phyloP scores from a whole-genome alignment of 2,888 invertebrate genomes.

The Tineola bisselliella region DNA sequence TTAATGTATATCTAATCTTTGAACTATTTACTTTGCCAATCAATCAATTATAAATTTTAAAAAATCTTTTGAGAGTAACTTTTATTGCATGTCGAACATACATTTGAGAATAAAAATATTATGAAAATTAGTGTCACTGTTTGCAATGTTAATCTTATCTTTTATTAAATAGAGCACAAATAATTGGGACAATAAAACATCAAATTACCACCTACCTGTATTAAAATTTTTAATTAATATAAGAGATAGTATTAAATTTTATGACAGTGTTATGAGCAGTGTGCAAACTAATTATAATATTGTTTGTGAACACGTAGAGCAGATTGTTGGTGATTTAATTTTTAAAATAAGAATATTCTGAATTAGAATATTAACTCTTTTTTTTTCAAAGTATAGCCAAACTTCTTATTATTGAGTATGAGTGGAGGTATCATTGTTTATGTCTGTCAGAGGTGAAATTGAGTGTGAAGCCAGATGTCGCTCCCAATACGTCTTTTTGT shows the following conservation, averaged over 20 bases:
- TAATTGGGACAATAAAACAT: neutral
- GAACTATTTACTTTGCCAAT: neutral
- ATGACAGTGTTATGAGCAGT: neutral
- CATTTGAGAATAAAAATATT: neutral
- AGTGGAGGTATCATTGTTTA: constrained; percentile 58
- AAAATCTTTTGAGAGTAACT: neutral
- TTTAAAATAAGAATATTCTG: neutral
- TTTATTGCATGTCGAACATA: neutral
- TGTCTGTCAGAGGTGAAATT: constrained; percentile 68
- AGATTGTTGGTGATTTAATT: neutral
- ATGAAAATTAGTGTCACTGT: neutral
- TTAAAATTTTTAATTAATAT: constrained; percentile 3
- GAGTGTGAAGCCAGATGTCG: constrained; percentile 66
- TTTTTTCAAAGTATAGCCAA: neutral
- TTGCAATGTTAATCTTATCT: neutral
- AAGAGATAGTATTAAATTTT: neutral
- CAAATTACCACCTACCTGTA: constrained; percentile 1
- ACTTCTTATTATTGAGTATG: neutral
- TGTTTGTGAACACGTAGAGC: neutral
- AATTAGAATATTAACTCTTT: neutral
- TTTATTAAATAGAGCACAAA: neutral
- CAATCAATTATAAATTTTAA: neutral
- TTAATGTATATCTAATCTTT: neutral
- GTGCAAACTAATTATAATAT: too few species aligned
- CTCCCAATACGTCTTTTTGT: constrained; percentile 56